phyloP scores from a whole-genome alignment of 1,140 invertebrate species.

The Rhyacophila brunnea region DNA sequence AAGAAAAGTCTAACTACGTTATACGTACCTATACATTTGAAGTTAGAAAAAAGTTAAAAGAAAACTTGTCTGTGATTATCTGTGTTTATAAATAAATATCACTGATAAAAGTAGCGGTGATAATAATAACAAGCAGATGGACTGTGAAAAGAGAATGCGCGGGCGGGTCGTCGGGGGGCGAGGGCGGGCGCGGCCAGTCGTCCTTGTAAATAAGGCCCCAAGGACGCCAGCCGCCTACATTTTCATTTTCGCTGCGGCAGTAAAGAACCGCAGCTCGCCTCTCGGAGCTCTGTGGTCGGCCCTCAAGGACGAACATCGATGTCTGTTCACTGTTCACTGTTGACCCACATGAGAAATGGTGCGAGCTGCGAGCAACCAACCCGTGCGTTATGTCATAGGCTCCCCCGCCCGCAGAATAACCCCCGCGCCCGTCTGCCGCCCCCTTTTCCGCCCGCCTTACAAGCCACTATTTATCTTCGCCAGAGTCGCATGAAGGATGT shows the following conservation, averaged over 20 bases:
- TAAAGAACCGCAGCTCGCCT: background rate
- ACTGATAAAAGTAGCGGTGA: too few relatives aligned
- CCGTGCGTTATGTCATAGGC: background rate
- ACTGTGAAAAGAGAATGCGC: background rate
- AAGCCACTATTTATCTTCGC: conserved; percentile 28
- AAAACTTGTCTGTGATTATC: too few relatives aligned
- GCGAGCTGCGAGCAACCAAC: conserved; percentile 2
- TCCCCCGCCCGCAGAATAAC: background rate
- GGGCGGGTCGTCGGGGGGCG: conserved; percentile 2
- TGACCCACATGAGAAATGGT: conserved; percentile 29
- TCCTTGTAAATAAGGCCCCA: background rate
- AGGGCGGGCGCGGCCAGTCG: background rate
- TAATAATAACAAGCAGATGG: conserved; percentile 5
- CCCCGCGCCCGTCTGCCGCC: background rate
- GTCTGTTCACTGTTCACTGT: too few relatives aligned
- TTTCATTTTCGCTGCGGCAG: background rate
- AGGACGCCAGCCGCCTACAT: conserved; percentile 10
- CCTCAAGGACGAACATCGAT: background rate
- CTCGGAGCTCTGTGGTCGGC: background rate
- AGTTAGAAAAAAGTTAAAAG: too few relatives aligned
- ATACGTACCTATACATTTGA: too few relatives aligned
- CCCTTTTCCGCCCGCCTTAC: conserved; percentile 4
- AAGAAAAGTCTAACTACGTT: too few relatives aligned
- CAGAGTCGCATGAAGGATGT: background rate
- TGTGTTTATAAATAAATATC: too few relatives aligned